phyloP scores from a whole-genome alignment of 2,888 invertebrate species.

The Choristoneura rosaceana region DNA sequence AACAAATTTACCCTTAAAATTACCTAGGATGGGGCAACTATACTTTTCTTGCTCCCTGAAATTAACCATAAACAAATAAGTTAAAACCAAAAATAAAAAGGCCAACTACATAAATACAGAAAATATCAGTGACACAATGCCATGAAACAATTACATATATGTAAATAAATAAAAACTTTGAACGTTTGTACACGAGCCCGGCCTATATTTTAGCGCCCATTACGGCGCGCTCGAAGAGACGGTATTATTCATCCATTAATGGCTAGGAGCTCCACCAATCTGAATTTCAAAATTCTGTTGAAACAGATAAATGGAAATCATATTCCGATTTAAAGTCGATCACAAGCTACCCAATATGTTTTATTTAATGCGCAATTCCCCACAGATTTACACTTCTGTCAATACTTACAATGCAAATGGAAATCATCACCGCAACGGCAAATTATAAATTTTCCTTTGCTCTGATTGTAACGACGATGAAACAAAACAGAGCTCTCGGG shows the following conservation, averaged over 20 bases:
- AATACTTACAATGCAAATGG: conserved; percentile 19
- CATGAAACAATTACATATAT: not conserved
- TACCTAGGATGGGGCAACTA: not conserved
- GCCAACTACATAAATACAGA: no score
- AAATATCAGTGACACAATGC: not conserved
- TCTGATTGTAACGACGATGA: conserved; percentile 1
- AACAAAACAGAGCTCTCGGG: conserved; percentile 20
- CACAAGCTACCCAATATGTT: conserved; percentile 46
- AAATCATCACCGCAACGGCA: conserved; percentile 15
- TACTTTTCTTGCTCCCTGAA: not conserved
- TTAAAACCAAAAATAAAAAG: not conserved
- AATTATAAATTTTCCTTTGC: conserved; percentile 12
- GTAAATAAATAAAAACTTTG: not conserved
- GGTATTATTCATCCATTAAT: conserved; percentile 74
- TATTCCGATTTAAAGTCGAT: conserved; percentile 58
- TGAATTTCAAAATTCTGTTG: conserved; percentile 70
- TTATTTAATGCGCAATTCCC: conserved; percentile 10
- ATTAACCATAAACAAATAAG: not conserved
- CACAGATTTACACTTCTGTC: conserved; percentile 8
- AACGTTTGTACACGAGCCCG: not conserved
- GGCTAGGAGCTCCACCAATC: conserved; percentile 57
- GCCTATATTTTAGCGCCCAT: conserved; percentile 66
- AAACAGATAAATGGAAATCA: conserved; percentile 71
- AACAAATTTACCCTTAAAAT: not conserved
- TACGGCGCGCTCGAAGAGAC: conserved; percentile 50